Percentiles rank a stretch among this genome's conserved stretches.
Conservation (phyloP, 2,888 invertebrate species). For the Bruchidius siliquastri region DNA sequence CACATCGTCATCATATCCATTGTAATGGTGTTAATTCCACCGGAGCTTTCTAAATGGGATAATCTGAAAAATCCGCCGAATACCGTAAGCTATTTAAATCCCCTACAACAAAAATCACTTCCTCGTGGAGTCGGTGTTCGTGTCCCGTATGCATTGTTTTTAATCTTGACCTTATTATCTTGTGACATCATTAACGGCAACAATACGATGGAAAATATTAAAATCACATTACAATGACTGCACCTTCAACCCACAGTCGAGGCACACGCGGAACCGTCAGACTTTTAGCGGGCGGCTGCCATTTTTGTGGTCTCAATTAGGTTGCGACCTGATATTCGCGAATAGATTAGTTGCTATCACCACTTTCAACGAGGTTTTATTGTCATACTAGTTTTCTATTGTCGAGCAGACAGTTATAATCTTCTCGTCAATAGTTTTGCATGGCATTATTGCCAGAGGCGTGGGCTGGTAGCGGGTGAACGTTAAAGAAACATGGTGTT, state of each 20-base stretch:
- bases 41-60: background rate
- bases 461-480: background rate
- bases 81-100: background rate
- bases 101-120: background rate
- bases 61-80: background rate
- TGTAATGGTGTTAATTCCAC: background rate
- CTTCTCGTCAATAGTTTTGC: background rate
- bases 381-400: background rate
- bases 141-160: conserved; percentile 26
- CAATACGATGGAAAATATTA: conserved; percentile 29
- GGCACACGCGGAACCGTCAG: background rate
- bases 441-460: background rate
- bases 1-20: background rate
- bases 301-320: background rate
- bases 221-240: conserved; percentile 29
- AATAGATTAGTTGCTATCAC: background rate
- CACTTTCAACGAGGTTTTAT: background rate
- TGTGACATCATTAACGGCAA: conserved; percentile 30
- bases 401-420: background rate
- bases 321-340: background rate
- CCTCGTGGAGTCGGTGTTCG: background rate
- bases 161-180: conserved; percentile 34
- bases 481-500: background rate
- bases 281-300: background rate
- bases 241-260: conserved; percentile 24